These are phyloP conservation scores for Gari tellinella DNA, from an alignment of 2,888 invertebrate genomes.

Conservation along the genomic window DNA sequence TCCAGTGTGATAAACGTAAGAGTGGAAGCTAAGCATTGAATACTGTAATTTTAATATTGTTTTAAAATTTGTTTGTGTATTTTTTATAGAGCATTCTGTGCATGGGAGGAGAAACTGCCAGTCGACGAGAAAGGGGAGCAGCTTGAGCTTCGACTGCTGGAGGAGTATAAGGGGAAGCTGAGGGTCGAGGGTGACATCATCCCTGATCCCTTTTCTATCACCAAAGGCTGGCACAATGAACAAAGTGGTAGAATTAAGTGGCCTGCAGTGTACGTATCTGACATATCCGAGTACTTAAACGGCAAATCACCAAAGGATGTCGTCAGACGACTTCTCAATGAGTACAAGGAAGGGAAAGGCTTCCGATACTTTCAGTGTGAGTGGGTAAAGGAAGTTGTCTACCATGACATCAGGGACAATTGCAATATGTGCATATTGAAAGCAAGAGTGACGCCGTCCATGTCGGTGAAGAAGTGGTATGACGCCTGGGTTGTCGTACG, in stretches of 20 bases:
- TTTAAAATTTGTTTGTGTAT: neutral
- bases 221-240: constrained; percentile 46
- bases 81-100: constrained; percentile 46
- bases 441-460: constrained; percentile 48
- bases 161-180: constrained; percentile 40
- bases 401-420: constrained; percentile 20
- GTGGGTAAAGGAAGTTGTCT: constrained; percentile 52
- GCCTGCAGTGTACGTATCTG: constrained; percentile 50
- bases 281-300: constrained; percentile 40
- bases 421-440: constrained; percentile 39
- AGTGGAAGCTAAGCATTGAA: too few relatives aligned
- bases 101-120: constrained; percentile 46
- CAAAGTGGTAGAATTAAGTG: constrained; percentile 32
- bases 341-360: constrained; percentile 54
- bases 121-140: constrained; percentile 29
- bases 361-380: constrained; percentile 44
- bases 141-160: constrained; percentile 17
- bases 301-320: constrained; percentile 20
- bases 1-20: too few relatives aligned
- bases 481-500: constrained; percentile 39
- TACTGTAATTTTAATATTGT: too few relatives aligned
- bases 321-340: constrained; percentile 36
- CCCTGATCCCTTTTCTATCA: constrained; percentile 43
- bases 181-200: constrained; percentile 4
- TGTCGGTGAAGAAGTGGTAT: constrained; percentile 47